Conservation (phyloP, 2,113 vertebrate genomes). For the Corythornis cristatus region DNA sequence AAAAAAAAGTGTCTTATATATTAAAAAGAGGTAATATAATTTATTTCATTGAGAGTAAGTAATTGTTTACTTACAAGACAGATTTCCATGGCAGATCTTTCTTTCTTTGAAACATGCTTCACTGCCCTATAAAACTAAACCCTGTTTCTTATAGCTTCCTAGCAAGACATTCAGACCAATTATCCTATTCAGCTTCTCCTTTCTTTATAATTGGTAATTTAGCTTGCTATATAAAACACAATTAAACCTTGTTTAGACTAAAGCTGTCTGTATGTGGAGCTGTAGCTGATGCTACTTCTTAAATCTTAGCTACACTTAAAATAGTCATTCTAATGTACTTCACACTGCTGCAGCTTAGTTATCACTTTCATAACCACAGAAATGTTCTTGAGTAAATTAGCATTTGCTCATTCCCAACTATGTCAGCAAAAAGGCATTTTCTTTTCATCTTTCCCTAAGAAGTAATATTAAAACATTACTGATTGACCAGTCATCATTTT, state of each 20-base stretch:
- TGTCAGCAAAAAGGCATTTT: slow-evolving; percentile 58
- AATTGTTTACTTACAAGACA: neutral
- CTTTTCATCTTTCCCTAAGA: slow-evolving; percentile 14
- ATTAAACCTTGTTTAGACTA: slow-evolving; percentile 19
- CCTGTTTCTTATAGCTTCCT: neutral
- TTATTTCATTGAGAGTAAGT: neutral
- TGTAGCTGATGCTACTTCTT: slow-evolving; percentile 8
- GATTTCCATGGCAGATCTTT: neutral
- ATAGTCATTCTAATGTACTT: slow-evolving; percentile 31
- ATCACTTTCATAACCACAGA: slow-evolving; percentile 32
- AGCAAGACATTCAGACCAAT: slow-evolving; percentile 28
- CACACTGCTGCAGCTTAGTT: slow-evolving; percentile 5
- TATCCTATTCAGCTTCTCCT: neutral
- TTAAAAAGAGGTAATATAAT: neutral
- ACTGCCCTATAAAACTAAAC: slow-evolving; percentile 13
- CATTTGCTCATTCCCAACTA: slow-evolving; percentile 14
- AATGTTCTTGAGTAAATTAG: neutral
- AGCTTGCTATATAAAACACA: slow-evolving; percentile 21
- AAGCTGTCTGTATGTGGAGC: neutral
- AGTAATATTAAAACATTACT: neutral
- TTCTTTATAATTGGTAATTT: slow-evolving; percentile 38
- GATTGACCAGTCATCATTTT: neutral
- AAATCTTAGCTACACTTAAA: neutral
- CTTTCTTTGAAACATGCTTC: neutral
- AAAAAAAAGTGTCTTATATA: neutral